These are phyloP conservation scores for Urophycis tenuis DNA, from an alignment of 2,797 vertebrate genomes.

Conservation along the genomic window DNA sequence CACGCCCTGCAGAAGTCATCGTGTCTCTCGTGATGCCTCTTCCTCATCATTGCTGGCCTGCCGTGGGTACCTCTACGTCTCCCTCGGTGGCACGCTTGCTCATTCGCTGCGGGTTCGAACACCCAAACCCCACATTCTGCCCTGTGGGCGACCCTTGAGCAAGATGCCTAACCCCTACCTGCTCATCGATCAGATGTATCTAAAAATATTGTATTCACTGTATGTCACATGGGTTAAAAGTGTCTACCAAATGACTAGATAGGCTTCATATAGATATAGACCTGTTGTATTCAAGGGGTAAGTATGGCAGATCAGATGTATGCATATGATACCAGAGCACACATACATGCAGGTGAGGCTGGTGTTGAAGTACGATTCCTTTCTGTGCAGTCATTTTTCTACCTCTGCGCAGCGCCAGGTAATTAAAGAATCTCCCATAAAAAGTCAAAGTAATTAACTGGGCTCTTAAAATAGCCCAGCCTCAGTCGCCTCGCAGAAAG, in stretches of 20 bases:
- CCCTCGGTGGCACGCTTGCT: background rate
- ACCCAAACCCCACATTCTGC: background rate
- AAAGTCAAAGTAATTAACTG: constrained; percentile 57
- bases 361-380: constrained; percentile 1
- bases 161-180: background rate
- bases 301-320: background rate
- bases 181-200: background rate
- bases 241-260: background rate
- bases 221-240: background rate
- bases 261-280: background rate
- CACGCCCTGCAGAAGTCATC: no score
- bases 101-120: background rate
- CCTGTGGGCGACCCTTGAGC: background rate
- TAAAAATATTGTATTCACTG: background rate
- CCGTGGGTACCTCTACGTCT: no score
- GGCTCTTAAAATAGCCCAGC: constrained; percentile 52
- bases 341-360: background rate
- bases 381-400: constrained; percentile 21
- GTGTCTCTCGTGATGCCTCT: background rate
- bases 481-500: constrained; percentile 33
- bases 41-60: no score
- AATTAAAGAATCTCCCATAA: constrained; percentile 59
- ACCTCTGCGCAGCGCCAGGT: constrained; percentile 26
- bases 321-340: no score
- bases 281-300: background rate